Percentiles rank a stretch among this genome's conserved stretches.
These are phyloP conservation scores for Scortum barcoo DNA, from an alignment of 2,113 vertebrate genomes.

Conservation along the genomic window DNA sequence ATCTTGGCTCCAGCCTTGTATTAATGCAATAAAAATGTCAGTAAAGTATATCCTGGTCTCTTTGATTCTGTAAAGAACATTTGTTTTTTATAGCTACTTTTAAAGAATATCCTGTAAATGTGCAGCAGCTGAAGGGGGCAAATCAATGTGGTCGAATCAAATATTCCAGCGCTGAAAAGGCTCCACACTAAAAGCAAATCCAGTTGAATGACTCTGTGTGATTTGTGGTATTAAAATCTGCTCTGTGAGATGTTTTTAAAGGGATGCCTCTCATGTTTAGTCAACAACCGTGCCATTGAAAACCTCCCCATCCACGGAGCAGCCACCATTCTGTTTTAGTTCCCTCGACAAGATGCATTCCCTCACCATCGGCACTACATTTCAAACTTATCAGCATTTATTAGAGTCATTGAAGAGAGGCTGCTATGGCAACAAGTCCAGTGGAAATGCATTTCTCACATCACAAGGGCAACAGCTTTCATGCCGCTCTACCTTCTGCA, in stretches of 20 bases:
- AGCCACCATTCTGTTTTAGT: conserved; percentile 5
- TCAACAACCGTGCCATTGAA: not conserved
- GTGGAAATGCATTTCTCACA: conserved; percentile 41
- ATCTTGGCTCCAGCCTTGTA: conserved; percentile 14
- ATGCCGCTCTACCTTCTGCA: conserved; percentile 18
- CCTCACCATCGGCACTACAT: conserved; percentile 30
- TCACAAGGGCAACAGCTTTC: conserved; percentile 47
- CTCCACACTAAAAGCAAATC: not conserved
- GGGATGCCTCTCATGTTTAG: not conserved
- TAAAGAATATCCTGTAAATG: conserved; percentile 23
- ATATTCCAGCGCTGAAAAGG: conserved; percentile 11
- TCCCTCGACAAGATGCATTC: conserved; percentile 20
- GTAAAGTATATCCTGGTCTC: conserved; percentile 2
- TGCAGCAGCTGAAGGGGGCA: conserved; percentile 16
- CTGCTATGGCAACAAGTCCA: conserved; percentile 67
- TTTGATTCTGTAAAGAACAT: conserved; percentile 14
- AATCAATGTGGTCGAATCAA: conserved; percentile 32
- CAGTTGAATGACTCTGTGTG: not conserved
- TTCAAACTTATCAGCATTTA: conserved; percentile 54
- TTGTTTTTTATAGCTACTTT: conserved; percentile 32
- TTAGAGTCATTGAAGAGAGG: conserved; percentile 37
- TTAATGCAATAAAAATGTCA: conserved; percentile 42
- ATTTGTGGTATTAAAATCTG: conserved; percentile 24
- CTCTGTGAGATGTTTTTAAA: conserved; percentile 10
- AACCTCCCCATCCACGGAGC: not conserved